Evolutionary conservation across 1,140 invertebrate genomes (phyloP).

Genomic region (Lamellibrachia luymesi): DNA sequence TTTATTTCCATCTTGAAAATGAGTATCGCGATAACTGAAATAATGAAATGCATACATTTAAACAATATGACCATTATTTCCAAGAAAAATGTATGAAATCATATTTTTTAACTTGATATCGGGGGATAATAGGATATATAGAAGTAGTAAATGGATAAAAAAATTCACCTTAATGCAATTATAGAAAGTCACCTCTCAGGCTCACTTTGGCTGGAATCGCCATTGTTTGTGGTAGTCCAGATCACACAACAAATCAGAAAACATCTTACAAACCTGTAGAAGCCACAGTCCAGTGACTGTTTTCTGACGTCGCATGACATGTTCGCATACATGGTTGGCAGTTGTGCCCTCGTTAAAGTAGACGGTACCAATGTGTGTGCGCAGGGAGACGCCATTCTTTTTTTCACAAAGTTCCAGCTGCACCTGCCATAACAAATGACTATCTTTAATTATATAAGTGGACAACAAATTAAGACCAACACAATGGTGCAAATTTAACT

Average conservation of each 20-base stretch:
- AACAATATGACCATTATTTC: no score
- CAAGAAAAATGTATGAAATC: no score
- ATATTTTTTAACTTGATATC: no score
- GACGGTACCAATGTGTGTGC: conserved; percentile 1
- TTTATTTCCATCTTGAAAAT: no score
- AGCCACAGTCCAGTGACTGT: not conserved
- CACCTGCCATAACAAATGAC: not conserved
- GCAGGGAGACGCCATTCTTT: not conserved
- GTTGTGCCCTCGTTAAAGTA: conserved; percentile 10
- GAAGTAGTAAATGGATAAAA: no score
- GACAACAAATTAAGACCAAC: not conserved
- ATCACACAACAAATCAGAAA: not conserved
- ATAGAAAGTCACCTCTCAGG: no score
- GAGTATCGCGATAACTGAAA: no score
- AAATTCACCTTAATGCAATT: no score
- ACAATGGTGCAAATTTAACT: not conserved
- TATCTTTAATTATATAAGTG: not conserved
- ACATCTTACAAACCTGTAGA: not conserved
- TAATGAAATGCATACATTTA: no score
- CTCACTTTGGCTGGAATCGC: no score
- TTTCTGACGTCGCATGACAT: not conserved
- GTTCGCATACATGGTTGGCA: not conserved
- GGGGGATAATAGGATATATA: no score
- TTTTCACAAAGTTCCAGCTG: not conserved
- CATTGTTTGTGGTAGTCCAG: no score